Base-by-base conservation (phyloP, 2,113 vertebrate species). In the Chlorodrepanis virens region DNA sequence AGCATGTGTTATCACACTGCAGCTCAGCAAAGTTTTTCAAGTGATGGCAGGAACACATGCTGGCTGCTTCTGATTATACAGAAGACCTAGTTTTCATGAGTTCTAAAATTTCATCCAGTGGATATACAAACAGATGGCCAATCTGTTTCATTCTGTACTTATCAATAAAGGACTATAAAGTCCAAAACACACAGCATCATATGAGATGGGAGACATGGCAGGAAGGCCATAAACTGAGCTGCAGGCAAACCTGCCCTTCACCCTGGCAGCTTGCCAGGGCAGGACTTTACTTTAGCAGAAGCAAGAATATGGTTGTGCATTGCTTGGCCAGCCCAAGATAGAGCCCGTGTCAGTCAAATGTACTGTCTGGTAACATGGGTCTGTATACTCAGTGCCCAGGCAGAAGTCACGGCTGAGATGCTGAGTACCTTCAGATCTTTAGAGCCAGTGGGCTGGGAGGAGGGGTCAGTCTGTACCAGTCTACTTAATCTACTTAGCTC, bases 1-100 rank as follows among this genome's bases (percentile, higher is more conserved):
- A 75, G 23, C 0, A 0, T 25, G 27, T 45, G 15, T 64, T 84
- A 71, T 27, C 63, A 44, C 12, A 5, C 49, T 93, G 57, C 81
- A 87, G 77, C 57, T 69, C 61, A 85, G 64, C 35, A 63, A 59
- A 84, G 50, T 49, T 91, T 69, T 90, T 69, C 68, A 89, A 47
- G 24, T 27, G 40, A 78, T 9, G 8, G 57, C 82, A 89, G 54
- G 33, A 77, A 35, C 11, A 4, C 22, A 56, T 40, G 27, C 53
- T 68, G 76, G 31, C 77, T 89, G 60, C 65, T 88, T 45, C 71
- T 37, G 18, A 42, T 90, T 49, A 49, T 45, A 52, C 16, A 76
- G 74, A 75, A 74, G 57, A 59, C 45, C 45, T 78, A 47, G 50
- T 63, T 89, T 67, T 61, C 35, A 24, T 40, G 40, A 70, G 61